These are phyloP conservation scores for Notarius lentiginosus DNA, from an alignment of 2,113 vertebrate species.

Conservation along the genomic window DNA sequence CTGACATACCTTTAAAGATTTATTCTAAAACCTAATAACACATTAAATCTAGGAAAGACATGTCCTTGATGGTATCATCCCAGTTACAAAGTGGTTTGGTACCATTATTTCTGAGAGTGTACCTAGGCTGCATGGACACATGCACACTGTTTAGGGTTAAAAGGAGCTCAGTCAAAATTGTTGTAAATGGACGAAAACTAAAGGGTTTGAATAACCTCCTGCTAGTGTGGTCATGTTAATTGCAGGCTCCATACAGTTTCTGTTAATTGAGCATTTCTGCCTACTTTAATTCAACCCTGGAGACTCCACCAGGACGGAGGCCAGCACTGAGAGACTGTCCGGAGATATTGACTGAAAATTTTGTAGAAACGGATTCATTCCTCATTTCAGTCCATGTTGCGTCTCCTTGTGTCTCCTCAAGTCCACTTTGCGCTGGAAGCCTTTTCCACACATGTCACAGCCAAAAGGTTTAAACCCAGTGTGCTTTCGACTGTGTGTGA, in stretches of 20 bases:
- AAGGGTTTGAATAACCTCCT: background rate
- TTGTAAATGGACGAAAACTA: background rate
- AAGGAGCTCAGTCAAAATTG: background rate
- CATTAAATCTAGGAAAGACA: no score
- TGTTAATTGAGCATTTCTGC: background rate
- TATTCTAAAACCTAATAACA: background rate
- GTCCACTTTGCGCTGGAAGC: slow-evolving; percentile 97
- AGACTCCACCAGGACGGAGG: background rate
- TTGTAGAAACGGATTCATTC: background rate
- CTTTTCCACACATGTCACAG: slow-evolving; percentile 94
- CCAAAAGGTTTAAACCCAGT: slow-evolving; percentile 98
- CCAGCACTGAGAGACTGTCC: background rate
- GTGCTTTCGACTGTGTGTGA: slow-evolving; percentile 98
- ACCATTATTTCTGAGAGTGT: background rate
- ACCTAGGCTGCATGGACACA: background rate
- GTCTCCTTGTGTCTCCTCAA: slow-evolving; percentile 94
- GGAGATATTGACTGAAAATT: background rate
- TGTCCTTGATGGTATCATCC: no score
- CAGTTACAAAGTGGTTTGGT: background rate
- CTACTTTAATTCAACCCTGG: background rate
- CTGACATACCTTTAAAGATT: background rate
- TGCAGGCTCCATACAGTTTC: background rate
- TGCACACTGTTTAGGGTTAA: background rate
- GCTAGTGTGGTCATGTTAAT: background rate
- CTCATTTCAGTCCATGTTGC: slow-evolving; percentile 92